These are phyloP conservation scores for Dasyurus viverrinus DNA, from an alignment of 2,113 vertebrate species.

Conservation along the genomic window DNA sequence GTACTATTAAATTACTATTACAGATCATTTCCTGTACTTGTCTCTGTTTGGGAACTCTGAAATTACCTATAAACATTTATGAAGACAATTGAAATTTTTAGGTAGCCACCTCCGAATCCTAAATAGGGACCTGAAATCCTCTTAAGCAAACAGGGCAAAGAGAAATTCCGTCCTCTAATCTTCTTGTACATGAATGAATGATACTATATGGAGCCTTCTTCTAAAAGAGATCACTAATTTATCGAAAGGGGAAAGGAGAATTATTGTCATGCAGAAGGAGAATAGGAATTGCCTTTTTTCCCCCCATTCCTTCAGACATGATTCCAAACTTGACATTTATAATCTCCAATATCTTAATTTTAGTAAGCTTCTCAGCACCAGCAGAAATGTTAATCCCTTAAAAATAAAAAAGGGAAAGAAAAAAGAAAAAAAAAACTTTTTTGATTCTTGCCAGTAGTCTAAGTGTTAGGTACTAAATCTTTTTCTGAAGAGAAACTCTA, in stretches of 20 bases:
- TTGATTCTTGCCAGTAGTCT: neutral
- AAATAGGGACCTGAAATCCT: constrained; percentile 54
- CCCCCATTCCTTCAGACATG: constrained; percentile 44
- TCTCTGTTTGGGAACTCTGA: constrained; percentile 67
- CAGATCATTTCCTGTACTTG: accelerated
- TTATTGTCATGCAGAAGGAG: constrained; percentile 71
- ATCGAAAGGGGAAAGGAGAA: constrained; percentile 64
- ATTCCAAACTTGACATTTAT: constrained; percentile 52
- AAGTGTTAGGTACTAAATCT: constrained; percentile 8
- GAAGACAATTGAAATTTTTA: constrained; percentile 71
- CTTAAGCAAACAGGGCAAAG: neutral
- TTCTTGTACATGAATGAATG: constrained; percentile 70
- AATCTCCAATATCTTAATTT: constrained; percentile 58
- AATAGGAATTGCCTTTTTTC: constrained; percentile 52
- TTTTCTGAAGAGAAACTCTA: neutral
- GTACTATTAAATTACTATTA: constrained; percentile 58
- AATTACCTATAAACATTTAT: constrained; percentile 75
- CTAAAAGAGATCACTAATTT: constrained; percentile 76
- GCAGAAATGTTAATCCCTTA: constrained; percentile 79
- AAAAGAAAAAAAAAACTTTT: constrained; percentile 17
- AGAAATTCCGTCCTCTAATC: constrained; percentile 42
- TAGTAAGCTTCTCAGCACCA: constrained; percentile 67
- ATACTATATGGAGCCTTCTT: constrained; percentile 67
- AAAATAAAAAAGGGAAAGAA: constrained; percentile 63
- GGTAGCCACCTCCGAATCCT: constrained; percentile 56